These are phyloP conservation scores for Chlorodrepanis virens DNA, from an alignment of 2,113 vertebrate species.

Conservation along the genomic window DNA sequence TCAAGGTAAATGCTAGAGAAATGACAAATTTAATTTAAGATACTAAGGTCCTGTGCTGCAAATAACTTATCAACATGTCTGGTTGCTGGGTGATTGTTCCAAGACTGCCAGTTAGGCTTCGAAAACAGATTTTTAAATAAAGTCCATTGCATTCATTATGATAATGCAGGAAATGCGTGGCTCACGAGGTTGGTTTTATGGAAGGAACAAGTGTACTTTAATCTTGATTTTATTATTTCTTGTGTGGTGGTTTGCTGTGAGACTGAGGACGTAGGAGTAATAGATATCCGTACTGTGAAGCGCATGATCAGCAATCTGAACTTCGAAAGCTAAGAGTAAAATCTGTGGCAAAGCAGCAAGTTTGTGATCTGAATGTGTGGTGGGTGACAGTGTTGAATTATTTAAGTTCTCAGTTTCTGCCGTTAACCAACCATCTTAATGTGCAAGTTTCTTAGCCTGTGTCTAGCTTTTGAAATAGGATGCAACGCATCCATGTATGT, in stretches of 20 bases:
- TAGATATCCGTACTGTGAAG: background rate
- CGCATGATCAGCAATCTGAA: constrained; percentile 1
- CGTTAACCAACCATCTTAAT: background rate
- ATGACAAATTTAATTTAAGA: constrained; percentile 21
- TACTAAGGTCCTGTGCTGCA: background rate
- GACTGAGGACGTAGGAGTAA: background rate
- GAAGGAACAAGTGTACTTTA: constrained; percentile 56
- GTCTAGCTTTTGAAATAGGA: background rate
- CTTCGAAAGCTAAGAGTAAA: constrained; percentile 22
- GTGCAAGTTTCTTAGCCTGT: background rate
- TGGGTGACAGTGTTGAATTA: background rate
- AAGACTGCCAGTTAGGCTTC: background rate
- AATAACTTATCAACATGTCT: background rate
- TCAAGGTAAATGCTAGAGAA: constrained; percentile 17
- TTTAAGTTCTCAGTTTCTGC: background rate
- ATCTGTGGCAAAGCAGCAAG: background rate
- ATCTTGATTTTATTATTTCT: constrained; percentile 58
- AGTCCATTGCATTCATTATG: background rate
- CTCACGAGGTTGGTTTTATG: constrained; percentile 9
- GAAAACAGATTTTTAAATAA: constrained; percentile 26
- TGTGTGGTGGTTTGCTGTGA: background rate
- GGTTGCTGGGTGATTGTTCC: background rate
- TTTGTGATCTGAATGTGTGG: background rate
- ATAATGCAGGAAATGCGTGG: constrained; percentile 5
- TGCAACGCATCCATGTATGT: background rate